Base-by-base conservation (phyloP, 2,888 invertebrate genomes). In the Pogonocherus hispidulus region DNA sequence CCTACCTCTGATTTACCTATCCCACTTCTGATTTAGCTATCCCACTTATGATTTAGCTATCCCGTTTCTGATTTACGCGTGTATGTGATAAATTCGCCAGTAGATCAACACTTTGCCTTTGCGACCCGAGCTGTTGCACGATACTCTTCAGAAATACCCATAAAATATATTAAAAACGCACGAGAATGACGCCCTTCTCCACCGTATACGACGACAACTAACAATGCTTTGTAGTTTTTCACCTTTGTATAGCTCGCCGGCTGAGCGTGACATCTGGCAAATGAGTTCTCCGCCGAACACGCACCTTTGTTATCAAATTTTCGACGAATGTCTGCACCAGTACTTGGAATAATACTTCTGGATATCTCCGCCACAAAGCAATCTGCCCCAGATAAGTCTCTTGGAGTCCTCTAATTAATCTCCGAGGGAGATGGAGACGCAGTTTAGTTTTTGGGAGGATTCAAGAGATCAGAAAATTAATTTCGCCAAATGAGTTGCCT, bases 151-250 rank as follows among this genome's bases (percentile, higher is more conserved):
- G n/a, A n/a, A n/a, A n/a, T n/a, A n/a, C n/a, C n/a, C n/a, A n/a
- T n/a, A n/a, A n/a, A n/a, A n/a, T n/a, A n/a, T n/a, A n/a, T n/a
- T n/a, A n/a, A n/a, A n/a, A n/a, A n/a, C n/a, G n/a, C n/a, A n/a
- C n/a, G n/a, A n/a, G n/a, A n/a, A n/a, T n/a, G n/a, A n/a, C n/a
- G n/a, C n/a, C n/a, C n/a, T n/a, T n/a, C n/a, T n/a, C n/a, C n/a
- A n/a, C n/a, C n/a, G n/a, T n/a, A n/a, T n/a, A n/a, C n/a, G n/a
- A n/a, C n/a, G n/a, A n/a, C n/a, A n/a, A n/a, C n/a, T n/a, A n/a
- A 59, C 59, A 59, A 59, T 59, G 59, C 59, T 59, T 66, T 49
- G 47, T 27, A 55, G 32, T 62, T 22, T 47, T 22, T 56, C 56
- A 22, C 47, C 35, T 55, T 23, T 63, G 27, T 22, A 14, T 27